Base-by-base conservation (phyloP, 2,113 vertebrate genomes). In the Phocoena phocoena region DNA sequence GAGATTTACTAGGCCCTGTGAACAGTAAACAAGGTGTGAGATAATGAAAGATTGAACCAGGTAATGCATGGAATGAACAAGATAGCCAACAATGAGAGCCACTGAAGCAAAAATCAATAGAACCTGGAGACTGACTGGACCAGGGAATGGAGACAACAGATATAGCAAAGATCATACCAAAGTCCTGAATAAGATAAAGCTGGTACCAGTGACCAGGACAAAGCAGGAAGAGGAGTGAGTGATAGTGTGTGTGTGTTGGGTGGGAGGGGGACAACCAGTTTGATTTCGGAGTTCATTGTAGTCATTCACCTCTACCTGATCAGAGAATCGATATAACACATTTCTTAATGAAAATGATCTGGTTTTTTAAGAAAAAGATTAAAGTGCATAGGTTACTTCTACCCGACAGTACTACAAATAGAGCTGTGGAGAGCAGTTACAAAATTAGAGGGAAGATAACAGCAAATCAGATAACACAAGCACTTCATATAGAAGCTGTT, bases 301-400 rank as follows among this genome's bases (percentile, higher is more conserved):
- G 50, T 44, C 26, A 84, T n/a, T 88, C 26, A 62, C 17, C 71
- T 93, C 36, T 63, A 17, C 28, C n/a, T 76, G 65, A 44, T 33
- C 23, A 82, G 38, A 38, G 63, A 55, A 68, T 8, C 71, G 14
- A 90, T 28, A 33, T 50, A n/a, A 60, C 84, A 67, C 85, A 67
- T 63, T 96, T 96, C 90, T 87, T 96, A 74, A 88, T 50, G 11
- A 94, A 93, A 96, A 95, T 81, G 60, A 60, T 44, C 60, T 90
- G 13, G 2, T 88, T 96, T 86, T 96, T 50, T 58, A 96, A 93
- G 71, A 62, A 93, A 96, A 88, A 82, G 13, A 82, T 11, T 88
- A 47, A 53, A 53, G 86, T 5, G 0, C 36, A 77, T 6, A 25
- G 23, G 1, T 26, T 86, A 70, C 50, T 84, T 87, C 47, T 63